Base-by-base conservation (phyloP, 2,797 vertebrate genomes). In the Xiphorhynchus erythropygius region DNA sequence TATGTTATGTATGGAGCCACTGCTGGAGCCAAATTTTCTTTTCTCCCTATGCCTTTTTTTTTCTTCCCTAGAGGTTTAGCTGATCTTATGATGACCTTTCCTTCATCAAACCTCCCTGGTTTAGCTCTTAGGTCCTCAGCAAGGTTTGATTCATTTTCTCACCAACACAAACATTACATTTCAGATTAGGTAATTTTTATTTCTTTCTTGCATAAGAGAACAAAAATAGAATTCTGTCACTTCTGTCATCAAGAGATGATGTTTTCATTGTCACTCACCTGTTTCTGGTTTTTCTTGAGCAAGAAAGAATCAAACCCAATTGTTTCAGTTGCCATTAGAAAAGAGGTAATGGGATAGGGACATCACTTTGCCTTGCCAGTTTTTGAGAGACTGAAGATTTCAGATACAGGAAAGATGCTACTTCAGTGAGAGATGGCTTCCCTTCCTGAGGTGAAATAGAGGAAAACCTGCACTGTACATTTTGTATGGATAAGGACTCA, bases 41-140 rank as follows among this genome's bases (percentile, higher is more conserved):
- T 67, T 4, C 5, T 67, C 8, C 11, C 6, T 13, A 11, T 42
- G 23, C 17, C 4, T 11, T 56, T 32, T 44, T 0, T 55, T 25
- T 44, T 35, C 8, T 1, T 8, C 2, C 4, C 9, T 30, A 8
- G 37, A 60, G 7, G 0, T 62, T 5, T 91, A 85, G 27, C 18
- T 85, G 13, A 21, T 77, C 13, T 83, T 73, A 42, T 3, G 13
- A 74, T 84, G 57, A 35, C 12, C 44, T 44, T 44, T 44, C 44
- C 44, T n/a, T 62, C 33, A n/a, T 64, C 33, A 53, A 56, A 10
- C 15, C 13, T 82, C 8, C 6, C 9, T 76, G 1, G 19, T 60
- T 56, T 55, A 55, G 2, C 22, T 60, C 41, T 56, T 57, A 50
- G 3, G 24, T 68, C 18, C 22, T 87, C 28, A 63, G 39, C 44